Percentiles rank a stretch among this genome's conserved stretches.
These are phyloP conservation scores for Malurus alboscapulatus DNA, from an alignment of 2,113 vertebrate species.

Conservation along the genomic window DNA sequence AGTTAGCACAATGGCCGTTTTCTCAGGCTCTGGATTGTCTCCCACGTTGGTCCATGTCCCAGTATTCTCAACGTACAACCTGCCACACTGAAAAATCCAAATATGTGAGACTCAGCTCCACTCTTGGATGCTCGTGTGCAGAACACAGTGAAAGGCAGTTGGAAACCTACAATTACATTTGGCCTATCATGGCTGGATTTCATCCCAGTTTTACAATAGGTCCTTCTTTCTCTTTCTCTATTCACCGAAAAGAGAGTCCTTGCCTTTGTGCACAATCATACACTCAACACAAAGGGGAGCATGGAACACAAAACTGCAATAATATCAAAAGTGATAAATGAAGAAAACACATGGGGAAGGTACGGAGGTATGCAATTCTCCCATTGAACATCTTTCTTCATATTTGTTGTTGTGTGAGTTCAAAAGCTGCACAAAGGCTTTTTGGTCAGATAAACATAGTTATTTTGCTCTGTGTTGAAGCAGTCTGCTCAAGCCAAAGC, in stretches of 20 bases:
- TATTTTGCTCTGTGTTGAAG: neutral
- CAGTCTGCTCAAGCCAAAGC: neutral
- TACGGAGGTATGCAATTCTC: fast-evolving
- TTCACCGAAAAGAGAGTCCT: neutral
- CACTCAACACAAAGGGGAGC: neutral
- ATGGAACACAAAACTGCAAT: neutral
- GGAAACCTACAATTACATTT: conserved; percentile 30
- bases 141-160: conserved; percentile 18
- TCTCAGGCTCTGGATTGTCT: conserved; percentile 31
- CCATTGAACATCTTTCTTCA: neutral
- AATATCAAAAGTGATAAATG: neutral
- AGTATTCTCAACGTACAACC: conserved; percentile 27
- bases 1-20: conserved; percentile 23
- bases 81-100: conserved; percentile 19
- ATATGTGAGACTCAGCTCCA: neutral
- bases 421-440: neutral
- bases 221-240: neutral
- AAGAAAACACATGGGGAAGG: neutral
- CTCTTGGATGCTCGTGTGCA: neutral
- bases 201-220: neutral
- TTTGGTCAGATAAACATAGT: neutral
- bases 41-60: neutral
- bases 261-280: neutral
- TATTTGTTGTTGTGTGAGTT: neutral
- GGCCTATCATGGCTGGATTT: neutral